phyloP scores from a whole-genome alignment of 2,797 vertebrate genomes.

The Urosaurus nigricauda region DNA sequence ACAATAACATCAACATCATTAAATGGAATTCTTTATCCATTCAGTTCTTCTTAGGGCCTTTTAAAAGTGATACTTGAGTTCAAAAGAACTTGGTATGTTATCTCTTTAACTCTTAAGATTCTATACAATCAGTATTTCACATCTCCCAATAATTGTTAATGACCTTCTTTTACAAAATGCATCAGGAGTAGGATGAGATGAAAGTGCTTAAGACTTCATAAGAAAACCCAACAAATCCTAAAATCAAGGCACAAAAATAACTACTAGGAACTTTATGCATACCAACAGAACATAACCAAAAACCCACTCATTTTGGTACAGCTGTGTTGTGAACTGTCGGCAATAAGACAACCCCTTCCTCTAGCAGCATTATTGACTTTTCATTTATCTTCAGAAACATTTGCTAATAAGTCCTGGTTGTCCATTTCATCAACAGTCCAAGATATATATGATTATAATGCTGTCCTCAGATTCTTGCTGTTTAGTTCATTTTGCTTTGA shows the following conservation, averaged over 20 bases:
- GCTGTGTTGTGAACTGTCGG: constrained; percentile 12
- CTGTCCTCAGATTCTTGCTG: constrained; percentile 69
- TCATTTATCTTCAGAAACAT: constrained; percentile 54
- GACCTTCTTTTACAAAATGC: neutral
- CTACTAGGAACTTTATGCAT: constrained; percentile 11
- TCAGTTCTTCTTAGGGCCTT: neutral
- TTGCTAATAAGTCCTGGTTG: constrained; percentile 46
- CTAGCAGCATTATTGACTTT: constrained; percentile 23
- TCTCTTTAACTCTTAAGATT: neutral
- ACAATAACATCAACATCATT: neutral
- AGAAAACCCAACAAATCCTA: neutral
- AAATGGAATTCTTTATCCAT: neutral
- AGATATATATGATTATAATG: constrained; percentile 62
- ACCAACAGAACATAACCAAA: constrained; percentile 40
- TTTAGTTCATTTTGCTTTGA: constrained; percentile 61
- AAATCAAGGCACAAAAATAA: constrained; percentile 32
- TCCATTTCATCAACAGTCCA: constrained; percentile 45
- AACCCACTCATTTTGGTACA: constrained; percentile 46
- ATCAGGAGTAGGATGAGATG: neutral
- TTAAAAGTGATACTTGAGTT: neutral
- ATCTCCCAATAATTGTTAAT: constrained; percentile 32
- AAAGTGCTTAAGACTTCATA: constrained; percentile 37
- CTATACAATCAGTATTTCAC: neutral
- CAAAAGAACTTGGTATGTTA: neutral
- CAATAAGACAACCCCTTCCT: constrained; percentile 25